Evolutionary conservation across 2,888 invertebrate genomes (phyloP).

Genomic region (Drosophila robusta): DNA sequence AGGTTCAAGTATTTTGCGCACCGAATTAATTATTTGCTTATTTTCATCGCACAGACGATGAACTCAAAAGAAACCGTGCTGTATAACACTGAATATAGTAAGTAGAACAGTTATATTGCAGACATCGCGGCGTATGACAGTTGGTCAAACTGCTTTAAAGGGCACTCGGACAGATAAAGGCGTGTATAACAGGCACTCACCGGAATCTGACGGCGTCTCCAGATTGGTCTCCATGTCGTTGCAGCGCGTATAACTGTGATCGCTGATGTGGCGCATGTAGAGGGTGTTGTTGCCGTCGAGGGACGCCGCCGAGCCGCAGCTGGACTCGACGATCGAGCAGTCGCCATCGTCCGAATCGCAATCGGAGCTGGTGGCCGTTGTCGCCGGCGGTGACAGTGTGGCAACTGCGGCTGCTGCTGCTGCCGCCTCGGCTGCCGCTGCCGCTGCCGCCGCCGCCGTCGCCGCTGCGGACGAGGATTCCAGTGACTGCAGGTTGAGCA

Average conservation of each 20-base stretch:
- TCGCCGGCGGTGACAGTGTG: conserved; percentile 50
- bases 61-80: too few species aligned
- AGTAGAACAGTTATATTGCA: too few species aligned
- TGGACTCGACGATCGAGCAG: conserved; percentile 32
- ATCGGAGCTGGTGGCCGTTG: conserved; percentile 51
- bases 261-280: conserved; percentile 83
- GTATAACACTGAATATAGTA: too few species aligned
- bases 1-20: too few species aligned
- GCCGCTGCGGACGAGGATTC: neutral
- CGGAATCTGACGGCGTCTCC: conserved; percentile 96
- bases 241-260: conserved; percentile 90
- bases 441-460: too few species aligned
- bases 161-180: too few species aligned
- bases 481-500: conserved; percentile 62
- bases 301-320: conserved; percentile 18
- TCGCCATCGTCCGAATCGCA: conserved; percentile 69
- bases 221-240: conserved; percentile 88
- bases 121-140: neutral
- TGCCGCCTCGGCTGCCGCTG: conserved; percentile 15
- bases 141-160: neutral
- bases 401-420: conserved; percentile 6
- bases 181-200: conserved; percentile 86
- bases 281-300: conserved; percentile 47
- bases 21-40: too few species aligned
- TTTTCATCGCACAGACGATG: too few species aligned